Percentiles rank a stretch among this genome's conserved stretches.
These are phyloP conservation scores for Blastomussa wellsi DNA, from an alignment of 92 coral and sea anemone genomes.

Conservation along the genomic window DNA sequence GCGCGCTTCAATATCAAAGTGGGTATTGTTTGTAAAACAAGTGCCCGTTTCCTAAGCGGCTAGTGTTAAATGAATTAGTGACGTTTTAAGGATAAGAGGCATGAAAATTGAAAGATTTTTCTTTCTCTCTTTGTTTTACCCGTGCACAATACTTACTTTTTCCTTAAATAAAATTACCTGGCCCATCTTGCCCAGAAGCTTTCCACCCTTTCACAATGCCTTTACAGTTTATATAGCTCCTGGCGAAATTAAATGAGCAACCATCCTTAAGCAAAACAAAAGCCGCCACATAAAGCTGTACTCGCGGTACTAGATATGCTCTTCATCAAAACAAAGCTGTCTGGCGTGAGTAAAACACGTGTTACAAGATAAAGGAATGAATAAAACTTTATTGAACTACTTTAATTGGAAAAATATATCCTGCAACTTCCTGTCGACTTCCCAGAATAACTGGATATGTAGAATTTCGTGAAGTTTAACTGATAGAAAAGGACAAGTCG, in stretches of 20 bases:
- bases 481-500: not conserved
- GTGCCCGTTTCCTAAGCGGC: not conserved
- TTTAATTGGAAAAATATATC: not conserved
- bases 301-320: not conserved
- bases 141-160: not conserved
- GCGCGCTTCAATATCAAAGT: not conserved
- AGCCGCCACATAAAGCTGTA: not conserved
- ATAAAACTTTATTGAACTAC: not conserved
- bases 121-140: too few relatives aligned
- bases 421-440: conserved; percentile 26
- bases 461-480: not conserved
- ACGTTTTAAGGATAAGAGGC: not conserved
- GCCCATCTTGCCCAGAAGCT: not conserved
- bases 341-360: not conserved
- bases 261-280: not conserved
- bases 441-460: not conserved
- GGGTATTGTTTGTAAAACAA: not conserved
- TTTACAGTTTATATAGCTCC: not conserved
- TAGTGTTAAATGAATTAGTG: not conserved
- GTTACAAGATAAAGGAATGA: not conserved
- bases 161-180: not conserved
- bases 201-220: not conserved
- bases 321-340: not conserved
- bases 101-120: too few relatives aligned
- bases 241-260: not conserved